phyloP scores from a whole-genome alignment of 2,113 vertebrate genomes.

The Brachyistius frenatus region DNA sequence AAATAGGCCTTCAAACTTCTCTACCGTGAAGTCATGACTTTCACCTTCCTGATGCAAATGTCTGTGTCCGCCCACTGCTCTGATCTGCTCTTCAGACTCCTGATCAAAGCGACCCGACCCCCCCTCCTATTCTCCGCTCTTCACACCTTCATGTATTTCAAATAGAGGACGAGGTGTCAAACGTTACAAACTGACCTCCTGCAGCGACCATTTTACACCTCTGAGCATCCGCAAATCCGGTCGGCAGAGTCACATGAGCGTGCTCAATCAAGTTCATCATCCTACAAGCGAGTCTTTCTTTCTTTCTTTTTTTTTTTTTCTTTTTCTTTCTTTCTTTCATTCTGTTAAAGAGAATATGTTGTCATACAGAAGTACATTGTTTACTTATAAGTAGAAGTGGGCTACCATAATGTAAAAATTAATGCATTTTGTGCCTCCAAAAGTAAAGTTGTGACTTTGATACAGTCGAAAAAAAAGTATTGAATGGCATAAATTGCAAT shows the following conservation, averaged over 20 bases:
- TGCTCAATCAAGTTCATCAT: conserved; percentile 9
- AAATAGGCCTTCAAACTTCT: neutral
- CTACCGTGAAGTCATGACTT: conserved; percentile 18
- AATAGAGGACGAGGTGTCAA: conserved; percentile 56
- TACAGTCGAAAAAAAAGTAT: too few species aligned
- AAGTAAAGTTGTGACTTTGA: too few species aligned
- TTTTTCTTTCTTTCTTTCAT: neutral
- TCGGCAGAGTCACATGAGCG: neutral
- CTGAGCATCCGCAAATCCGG: conserved; percentile 55
- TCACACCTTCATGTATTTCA: conserved; percentile 58
- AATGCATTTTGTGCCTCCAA: too few species aligned
- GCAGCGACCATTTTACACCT: conserved; percentile 54
- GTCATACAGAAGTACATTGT: too few species aligned
- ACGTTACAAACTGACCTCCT: conserved; percentile 17
- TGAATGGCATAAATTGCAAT: too few species aligned
- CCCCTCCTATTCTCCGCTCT: neutral
- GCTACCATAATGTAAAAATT: too few species aligned
- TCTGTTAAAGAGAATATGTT: too few species aligned
- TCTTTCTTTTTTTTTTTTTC: too few species aligned
- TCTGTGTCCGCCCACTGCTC: neutral
- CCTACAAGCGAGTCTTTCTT: neutral
- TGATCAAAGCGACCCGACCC: conserved; percentile 69
- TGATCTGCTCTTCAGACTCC: neutral
- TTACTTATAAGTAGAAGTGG: too few species aligned
- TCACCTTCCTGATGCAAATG: conserved; percentile 41